Base-by-base conservation (phyloP, 1,140 invertebrate genomes). In the Dreissena polymorpha region DNA sequence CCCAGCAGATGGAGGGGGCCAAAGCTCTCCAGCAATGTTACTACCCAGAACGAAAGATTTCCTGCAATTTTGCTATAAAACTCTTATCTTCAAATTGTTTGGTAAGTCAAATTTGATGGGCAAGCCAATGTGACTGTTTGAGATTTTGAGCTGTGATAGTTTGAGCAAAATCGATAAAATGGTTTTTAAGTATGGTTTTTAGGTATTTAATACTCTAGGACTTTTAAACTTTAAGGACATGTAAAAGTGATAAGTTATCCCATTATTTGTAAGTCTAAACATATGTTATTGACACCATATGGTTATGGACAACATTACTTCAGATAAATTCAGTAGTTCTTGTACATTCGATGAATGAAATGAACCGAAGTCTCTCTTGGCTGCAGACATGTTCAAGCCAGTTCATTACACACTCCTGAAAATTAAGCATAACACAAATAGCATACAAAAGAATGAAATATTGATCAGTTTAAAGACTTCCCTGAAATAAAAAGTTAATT, bases 301-400 rank as follows among this genome's bases (percentile, higher is more conserved):
- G n/a, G 10, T 8, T n/a, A 53, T 53, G 16, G 14, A 13, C 60
- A 16, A 64, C 18, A 75, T 67, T 73, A 89, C 88, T 74, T 91
- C 88, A 51, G 87, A 29, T 21, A 88, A 64, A 18, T 79, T 63
- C 50, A 91, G 75, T 49, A 90, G 84, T 67, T 91, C 90, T 81
- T 92, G 88, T 6, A 91, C 91, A 89, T 91, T 92, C 55, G 91
- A 92, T 16, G 89, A 85, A 86, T 91, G 90, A 76, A 92, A 92
- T 25, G 91, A 92, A 49, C 91, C 91, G 87, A 92, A 92, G 79
- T 91, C 91, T 82, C 89, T 75, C 68, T 76, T 87, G 0, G 23
- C 84, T 18, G 53, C 51, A 23, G 51, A 60, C 70, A 75, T 85
- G 14, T 12, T 81, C 57, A 25, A 23, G 72, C 39, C 3, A 29